Evolutionary conservation across 2,797 vertebrate species (phyloP).

Genomic region (Psittacula echo): DNA sequence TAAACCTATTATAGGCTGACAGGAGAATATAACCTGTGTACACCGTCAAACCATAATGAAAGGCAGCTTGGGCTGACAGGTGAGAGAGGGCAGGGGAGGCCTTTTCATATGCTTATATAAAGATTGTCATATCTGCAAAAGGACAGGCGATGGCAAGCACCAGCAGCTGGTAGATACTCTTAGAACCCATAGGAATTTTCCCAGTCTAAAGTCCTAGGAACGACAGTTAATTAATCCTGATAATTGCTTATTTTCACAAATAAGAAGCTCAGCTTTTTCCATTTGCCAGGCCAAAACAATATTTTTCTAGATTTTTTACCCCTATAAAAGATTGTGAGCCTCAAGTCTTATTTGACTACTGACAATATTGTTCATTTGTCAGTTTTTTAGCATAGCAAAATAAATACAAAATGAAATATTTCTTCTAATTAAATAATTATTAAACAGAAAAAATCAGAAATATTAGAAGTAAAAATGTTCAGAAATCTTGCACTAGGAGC

Average conservation of each 20-base stretch:
- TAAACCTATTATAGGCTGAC: background rate
- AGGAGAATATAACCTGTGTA: background rate
- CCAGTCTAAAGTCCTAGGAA: background rate
- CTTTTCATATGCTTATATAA: background rate
- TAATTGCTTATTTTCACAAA: background rate
- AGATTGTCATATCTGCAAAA: background rate
- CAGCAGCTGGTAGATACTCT: background rate
- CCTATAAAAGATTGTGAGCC: background rate
- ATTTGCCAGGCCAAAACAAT: background rate
- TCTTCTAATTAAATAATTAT: background rate
- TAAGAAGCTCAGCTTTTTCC: background rate
- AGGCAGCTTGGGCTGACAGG: background rate
- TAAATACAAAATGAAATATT: background rate
- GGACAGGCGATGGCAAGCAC: background rate
- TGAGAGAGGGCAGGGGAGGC: background rate
- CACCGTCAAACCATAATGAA: background rate
- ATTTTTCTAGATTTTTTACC: background rate
- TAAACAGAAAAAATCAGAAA: background rate
- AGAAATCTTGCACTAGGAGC: background rate
- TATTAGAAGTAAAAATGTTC: background rate
- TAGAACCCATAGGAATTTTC: background rate
- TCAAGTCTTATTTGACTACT: background rate
- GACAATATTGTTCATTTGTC: background rate
- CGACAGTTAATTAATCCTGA: background rate
- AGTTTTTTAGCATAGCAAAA: background rate